Evolutionary conservation across 2,113 vertebrate species (phyloP), one percentile per base, ranked within the genome.

Genomic region (Mus pahari): DNA sequence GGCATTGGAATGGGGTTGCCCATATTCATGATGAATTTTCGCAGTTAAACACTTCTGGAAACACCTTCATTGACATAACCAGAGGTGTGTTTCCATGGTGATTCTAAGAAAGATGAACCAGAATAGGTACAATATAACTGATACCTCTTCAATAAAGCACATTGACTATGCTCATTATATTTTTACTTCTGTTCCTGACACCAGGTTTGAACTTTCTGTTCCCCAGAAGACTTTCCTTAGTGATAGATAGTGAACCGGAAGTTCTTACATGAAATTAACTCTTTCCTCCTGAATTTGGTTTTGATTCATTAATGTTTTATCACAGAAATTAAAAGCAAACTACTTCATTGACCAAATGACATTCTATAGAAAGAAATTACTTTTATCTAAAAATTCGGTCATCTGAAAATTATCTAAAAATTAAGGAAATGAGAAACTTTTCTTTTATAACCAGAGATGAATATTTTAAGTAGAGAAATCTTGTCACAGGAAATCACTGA

Each of bases 401-500:
- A 64, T 28, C 62, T 28, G 62, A 64, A 62, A 64, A 28, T 89
- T 31, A 93, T 9, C 17, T 9, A 31, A 68, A 70, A 81, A 58
- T 28, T 7, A 13, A 93, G 3, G 53, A 71, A 94, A 53, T 68
- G 50, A 64, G 13, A 20, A 50, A 33, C 2, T 20, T 90, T 14
- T 62, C 1, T 14, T 48, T 5, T 13, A 16, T 62, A 68, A n/a
- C 5, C 64, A 62, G 71, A 20, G 3, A 13, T 92, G 17, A 5
- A 62, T 68, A 39, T 90, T 91, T 79, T 58, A 79, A 90, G 62
- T 36, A 33, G 9, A 7, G 58, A 83, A 2, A 2, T 83, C 14
- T 94, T 45, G 13, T 93, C 70, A 36, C 77, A 94, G 20, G 83
- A 92, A 83, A 95, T 91, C 77, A 31, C 12, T 93, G 45, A 1